phyloP scores from a whole-genome alignment of 2,797 vertebrate genomes.

The Mus spretus region DNA sequence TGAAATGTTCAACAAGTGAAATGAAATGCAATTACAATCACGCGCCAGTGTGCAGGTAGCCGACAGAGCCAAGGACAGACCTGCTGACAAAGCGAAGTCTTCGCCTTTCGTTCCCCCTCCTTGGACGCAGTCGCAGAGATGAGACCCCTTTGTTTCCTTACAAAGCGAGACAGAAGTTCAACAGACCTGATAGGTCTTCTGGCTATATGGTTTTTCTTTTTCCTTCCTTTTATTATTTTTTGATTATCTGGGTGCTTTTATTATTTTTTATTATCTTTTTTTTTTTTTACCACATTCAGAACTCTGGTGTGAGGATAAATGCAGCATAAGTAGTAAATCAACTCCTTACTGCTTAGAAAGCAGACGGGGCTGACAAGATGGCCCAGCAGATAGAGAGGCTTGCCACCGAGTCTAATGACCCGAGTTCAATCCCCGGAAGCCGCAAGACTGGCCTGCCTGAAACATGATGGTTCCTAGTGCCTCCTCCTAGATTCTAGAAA shows the following conservation, averaged over 20 bases:
- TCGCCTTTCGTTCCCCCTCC: background rate
- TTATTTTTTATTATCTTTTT: background rate
- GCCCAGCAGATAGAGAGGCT: background rate
- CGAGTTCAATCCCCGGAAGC: background rate
- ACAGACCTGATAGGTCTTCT: background rate
- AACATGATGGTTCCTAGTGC: background rate
- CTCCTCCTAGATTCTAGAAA: background rate
- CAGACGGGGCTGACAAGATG: background rate
- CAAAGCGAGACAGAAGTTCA: background rate
- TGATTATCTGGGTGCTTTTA: background rate
- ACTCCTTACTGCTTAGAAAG: background rate
- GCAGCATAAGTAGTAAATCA: background rate
- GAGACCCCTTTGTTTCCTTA: slow-evolving; percentile 31
- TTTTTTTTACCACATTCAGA: background rate
- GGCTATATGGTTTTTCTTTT: background rate
- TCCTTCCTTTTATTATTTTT: background rate
- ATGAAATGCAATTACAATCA: slow-evolving; percentile 49
- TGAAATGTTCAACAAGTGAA: slow-evolving; percentile 48
- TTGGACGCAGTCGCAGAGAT: background rate
- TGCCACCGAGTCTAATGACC: background rate
- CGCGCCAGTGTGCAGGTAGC: slow-evolving; percentile 28
- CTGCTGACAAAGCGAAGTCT: slow-evolving; percentile 11
- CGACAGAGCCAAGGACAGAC: background rate
- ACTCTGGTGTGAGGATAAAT: background rate
- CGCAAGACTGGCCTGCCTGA: background rate